A percentile compares a stretch with the other conserved stretches of the same genome.
These are phyloP conservation scores for Aurelia sp. DNA, from an alignment of 30 jellyfish, hydroid and myxozoan genomes.

Conservation along the genomic window DNA sequence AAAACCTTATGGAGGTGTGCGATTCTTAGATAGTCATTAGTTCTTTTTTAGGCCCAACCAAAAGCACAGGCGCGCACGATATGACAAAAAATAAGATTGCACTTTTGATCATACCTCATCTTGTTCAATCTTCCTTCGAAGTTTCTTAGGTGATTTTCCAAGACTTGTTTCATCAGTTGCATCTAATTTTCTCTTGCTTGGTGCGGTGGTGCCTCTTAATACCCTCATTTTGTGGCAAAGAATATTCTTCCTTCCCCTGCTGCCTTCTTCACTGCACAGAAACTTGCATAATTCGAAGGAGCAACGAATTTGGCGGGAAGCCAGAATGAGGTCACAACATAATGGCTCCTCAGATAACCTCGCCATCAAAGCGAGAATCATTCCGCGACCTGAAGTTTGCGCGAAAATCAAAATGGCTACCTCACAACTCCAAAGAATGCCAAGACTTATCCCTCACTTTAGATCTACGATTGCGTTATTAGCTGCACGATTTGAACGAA, in stretches of 20 bases:
- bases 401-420: constrained; percentile 45
- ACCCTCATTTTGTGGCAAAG: constrained; percentile 26
- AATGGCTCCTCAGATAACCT: neutral
- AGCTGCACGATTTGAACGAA: neutral
- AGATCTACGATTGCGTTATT: neutral
- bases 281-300: neutral
- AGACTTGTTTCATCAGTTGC: neutral
- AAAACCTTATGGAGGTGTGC: too few relatives aligned
- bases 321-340: neutral
- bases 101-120: neutral
- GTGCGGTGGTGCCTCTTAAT: constrained; percentile 5
- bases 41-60: too few relatives aligned
- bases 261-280: neutral
- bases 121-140: constrained; percentile 2
- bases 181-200: constrained; percentile 33
- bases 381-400: neutral
- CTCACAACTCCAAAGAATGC: neutral
- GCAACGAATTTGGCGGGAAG: constrained; percentile 25
- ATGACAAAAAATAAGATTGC: too few relatives aligned
- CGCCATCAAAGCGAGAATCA: neutral
- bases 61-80: too few relatives aligned
- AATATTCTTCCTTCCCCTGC: too few relatives aligned
- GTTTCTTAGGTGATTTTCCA: constrained; percentile 2
- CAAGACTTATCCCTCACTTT: neutral
- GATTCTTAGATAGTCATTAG: too few relatives aligned